Base-by-base conservation (phyloP, 2,797 vertebrate species). In the Melanotaenia nigrans region DNA sequence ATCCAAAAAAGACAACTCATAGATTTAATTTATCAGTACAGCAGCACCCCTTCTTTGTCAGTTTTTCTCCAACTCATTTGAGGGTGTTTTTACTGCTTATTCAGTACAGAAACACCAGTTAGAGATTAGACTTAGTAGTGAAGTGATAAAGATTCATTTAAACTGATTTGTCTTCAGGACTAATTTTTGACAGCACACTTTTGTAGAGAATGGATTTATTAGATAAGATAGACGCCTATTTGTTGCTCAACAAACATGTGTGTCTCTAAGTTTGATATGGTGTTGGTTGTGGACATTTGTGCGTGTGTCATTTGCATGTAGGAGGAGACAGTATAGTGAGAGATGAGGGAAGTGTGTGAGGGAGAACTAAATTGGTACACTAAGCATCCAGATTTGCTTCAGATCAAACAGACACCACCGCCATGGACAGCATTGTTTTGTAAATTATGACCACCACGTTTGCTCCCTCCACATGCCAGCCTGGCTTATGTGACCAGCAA, bases 401-500 rank as follows among this genome's bases (percentile, higher is more conserved):
- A 35, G 47, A 71, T 75, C 54, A 72, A 55, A 64, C 59, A 51
- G 57, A 35, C 70, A 6, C 63, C 32, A 45, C 57, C 13, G 35
- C 35, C 57, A 68, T 78, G 78, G 61, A 77, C 56, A 12, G 71
- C 12, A 68, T 69, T 77, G 77, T 82, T 82, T 70, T 63, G 54
- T 85, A 61, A 90, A 66, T 71, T 67, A 78, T 57, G 68, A 82
- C 61, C 73, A 67, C 71, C 8, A 28, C 79, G 73, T 65, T 47
- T 70, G 61, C 71, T 81, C 65, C 61, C 54, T 72, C 73, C 68
- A 70, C 83, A 86, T 83, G 84, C 79, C 79, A 81, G 78, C 59
- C 73, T 75, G 77, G 65, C 60, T 84, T 87, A 71, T 84, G 83
- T 75, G 83, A 79, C 74, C 74, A 75, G 69, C 71, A 66, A 68